A percentile compares a stretch with the other conserved stretches of the same genome.
These are phyloP conservation scores for Aramus guarauna DNA, from an alignment of 2,113 vertebrate species.

Conservation along the genomic window DNA sequence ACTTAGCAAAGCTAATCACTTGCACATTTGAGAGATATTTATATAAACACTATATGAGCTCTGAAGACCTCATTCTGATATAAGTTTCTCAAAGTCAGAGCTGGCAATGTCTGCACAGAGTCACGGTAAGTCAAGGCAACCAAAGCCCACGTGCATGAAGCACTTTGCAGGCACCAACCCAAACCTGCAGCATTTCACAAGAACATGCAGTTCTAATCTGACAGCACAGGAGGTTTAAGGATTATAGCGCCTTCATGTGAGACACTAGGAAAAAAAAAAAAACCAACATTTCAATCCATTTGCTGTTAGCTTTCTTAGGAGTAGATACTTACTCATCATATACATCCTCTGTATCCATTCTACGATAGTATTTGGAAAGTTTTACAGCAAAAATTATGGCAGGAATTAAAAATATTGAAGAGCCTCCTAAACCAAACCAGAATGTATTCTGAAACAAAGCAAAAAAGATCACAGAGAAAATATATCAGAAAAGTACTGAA, in stretches of 20 bases:
- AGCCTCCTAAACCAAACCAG: conserved; percentile 93
- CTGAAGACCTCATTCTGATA: not conserved
- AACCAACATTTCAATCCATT: not conserved
- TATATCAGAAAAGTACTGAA: not conserved
- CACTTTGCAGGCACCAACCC: not conserved
- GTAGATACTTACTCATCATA: conserved; percentile 90
- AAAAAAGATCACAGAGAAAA: not conserved
- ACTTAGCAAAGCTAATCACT: not conserved
- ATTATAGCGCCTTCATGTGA: not conserved
- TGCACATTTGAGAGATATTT: not conserved
- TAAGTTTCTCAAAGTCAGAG: not conserved
- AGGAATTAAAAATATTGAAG: conserved; percentile 85
- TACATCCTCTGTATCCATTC: conserved; percentile 97
- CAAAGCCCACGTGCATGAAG: not conserved
- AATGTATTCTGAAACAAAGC: conserved; percentile 85
- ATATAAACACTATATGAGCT: not conserved
- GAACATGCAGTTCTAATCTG: not conserved
- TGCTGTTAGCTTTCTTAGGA: not conserved
- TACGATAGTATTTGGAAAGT: conserved; percentile 92
- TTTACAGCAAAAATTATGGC: conserved; percentile 90
- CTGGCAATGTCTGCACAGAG: not conserved
- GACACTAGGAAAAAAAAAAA: not conserved
- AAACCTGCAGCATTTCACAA: not conserved
- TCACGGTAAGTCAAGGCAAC: not conserved
- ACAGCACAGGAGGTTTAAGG: not conserved